Base-by-base conservation (phyloP, 2,113 vertebrate species). In the Tympanuchus pallidicinctus region DNA sequence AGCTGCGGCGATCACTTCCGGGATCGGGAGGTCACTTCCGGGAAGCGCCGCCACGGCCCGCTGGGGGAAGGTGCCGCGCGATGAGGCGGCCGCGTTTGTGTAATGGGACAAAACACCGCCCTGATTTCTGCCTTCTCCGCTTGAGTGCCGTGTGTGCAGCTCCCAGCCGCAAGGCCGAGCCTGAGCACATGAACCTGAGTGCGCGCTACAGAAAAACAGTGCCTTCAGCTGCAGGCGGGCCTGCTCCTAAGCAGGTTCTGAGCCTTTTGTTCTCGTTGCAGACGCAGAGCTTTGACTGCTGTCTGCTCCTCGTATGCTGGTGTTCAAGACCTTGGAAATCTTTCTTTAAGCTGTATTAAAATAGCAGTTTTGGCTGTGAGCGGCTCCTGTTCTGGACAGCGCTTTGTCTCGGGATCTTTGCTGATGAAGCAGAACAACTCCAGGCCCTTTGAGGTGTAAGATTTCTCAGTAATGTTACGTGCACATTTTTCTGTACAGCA, bases 401-500 rank as follows among this genome's bases (percentile, higher is more conserved):
- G 4, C 22, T 25, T 13, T 5, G 13, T 4, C 8, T 30, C 6
- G 8, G 20, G 14, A 16, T 27, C 54, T 61, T 28, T 14, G 45
- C 13, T 7, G 36, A 4, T 42, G 82, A 19, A 71, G 59, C 52
- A 14, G 15, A 82, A 36, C 10, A 22, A 5, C 12, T 64, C 48
- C 10, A 24, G 74, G 11, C 34, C 34, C 28, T 45, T 34, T 1
- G 6, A 30, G 32, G 30, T 9, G 48, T 3, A 18, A 63, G 64
- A 30, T 27, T 57, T 11, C 13, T 16, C 0, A 8, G 8, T 13
- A 42, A 27, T 2, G 6, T 27, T 3, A 10, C 28, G 50, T 86
- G 77, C 70, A 2, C 1, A 1, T 47, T 79, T 61, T 61, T 4
- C 34, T 10, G 0, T 45, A 6, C 34, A 4, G 0, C 5, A 7